Evolutionary conservation across 1,140 invertebrate species (phyloP).

Genomic region (Ephestia elutella): DNA sequence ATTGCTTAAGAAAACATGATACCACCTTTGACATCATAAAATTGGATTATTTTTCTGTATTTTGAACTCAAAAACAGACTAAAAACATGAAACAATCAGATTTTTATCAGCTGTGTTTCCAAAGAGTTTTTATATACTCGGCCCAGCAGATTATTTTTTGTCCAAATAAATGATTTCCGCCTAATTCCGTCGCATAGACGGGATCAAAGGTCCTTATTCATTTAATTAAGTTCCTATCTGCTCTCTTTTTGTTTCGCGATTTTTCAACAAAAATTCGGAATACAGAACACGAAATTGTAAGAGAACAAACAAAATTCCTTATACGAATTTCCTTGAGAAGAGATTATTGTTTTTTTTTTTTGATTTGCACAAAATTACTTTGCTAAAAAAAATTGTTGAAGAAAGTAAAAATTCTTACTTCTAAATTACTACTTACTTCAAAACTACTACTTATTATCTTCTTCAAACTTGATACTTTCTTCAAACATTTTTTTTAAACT

Average conservation of each 20-base stretch:
- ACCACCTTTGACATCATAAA: too few relatives aligned
- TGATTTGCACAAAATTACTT: too few relatives aligned
- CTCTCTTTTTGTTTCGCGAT: slow-evolving; percentile 1
- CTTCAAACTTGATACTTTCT: too few relatives aligned
- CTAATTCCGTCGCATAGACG: not conserved
- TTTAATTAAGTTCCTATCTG: not conserved
- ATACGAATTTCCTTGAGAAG: not conserved
- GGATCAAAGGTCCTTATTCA: not conserved
- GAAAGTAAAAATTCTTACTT: too few relatives aligned
- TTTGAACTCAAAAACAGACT: too few relatives aligned
- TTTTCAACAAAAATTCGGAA: not conserved
- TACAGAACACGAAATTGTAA: not conserved
- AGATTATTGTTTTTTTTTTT: not conserved
- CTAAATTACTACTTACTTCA: too few relatives aligned
- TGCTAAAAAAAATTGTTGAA: too few relatives aligned
- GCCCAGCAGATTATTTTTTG: not conserved
- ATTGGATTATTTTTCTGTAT: too few relatives aligned
- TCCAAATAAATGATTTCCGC: not conserved
- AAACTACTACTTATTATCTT: too few relatives aligned
- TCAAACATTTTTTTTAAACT: too few relatives aligned
- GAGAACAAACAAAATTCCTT: not conserved
- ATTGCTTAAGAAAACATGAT: too few relatives aligned
- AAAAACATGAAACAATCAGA: not conserved
- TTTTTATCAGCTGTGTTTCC: not conserved
- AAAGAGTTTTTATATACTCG: not conserved